Conservation (phyloP, 2,113 vertebrate genomes). For the Dromaius novaehollandiae region DNA sequence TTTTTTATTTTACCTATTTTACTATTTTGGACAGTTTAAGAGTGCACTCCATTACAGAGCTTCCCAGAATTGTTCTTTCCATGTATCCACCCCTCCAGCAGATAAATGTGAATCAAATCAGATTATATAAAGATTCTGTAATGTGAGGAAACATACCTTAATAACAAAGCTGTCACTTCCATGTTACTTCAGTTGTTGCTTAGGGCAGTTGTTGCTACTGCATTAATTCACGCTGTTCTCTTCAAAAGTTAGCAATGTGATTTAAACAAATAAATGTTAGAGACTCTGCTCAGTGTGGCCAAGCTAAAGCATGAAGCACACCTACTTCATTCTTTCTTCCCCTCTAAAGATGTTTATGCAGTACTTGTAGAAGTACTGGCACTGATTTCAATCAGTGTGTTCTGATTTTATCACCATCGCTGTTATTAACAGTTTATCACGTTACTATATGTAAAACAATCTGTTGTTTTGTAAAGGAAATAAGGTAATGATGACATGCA, state of each 20-base stretch:
- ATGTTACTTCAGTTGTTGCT: not conserved
- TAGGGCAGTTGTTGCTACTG: slow-evolving; percentile 12
- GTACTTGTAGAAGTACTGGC: not conserved
- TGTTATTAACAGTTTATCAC: not conserved
- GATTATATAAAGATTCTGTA: not conserved
- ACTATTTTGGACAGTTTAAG: not conserved
- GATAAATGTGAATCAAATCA: not conserved
- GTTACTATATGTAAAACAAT: slow-evolving; percentile 7
- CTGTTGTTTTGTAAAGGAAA: slow-evolving; percentile 31
- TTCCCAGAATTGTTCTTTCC: slow-evolving; percentile 3
- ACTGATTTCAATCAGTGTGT: not conserved
- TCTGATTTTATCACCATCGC: not conserved
- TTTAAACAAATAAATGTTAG: not conserved
- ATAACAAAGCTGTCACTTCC: slow-evolving; percentile 30
- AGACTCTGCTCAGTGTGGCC: not conserved
- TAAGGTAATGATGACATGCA: slow-evolving; percentile 5
- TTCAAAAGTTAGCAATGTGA: not conserved
- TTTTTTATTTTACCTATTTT: not conserved
- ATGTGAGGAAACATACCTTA: slow-evolving; percentile 41
- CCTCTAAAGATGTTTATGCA: not conserved
- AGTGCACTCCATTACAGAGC: not conserved
- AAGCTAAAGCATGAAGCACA: not conserved
- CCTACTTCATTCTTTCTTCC: not conserved
- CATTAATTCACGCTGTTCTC: not conserved
- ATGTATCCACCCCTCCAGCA: not conserved